A percentile compares a stretch with the other conserved stretches of the same genome.
Conservation (phyloP, 2,888 invertebrate species). For the Fissipunctia ypsillon region DNA sequence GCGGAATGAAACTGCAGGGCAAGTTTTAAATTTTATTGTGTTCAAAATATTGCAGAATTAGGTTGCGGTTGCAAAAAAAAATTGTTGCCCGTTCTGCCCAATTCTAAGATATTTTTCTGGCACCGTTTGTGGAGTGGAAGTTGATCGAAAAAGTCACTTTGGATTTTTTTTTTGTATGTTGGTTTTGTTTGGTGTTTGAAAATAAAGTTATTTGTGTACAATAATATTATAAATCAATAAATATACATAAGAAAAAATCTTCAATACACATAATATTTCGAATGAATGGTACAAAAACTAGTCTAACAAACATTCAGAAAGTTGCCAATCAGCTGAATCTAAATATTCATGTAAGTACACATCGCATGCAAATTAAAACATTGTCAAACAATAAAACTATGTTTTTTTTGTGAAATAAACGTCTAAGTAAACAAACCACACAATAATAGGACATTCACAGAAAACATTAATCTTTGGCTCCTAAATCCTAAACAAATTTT, state of each 20-base stretch:
- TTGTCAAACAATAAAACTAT: conserved; percentile 50
- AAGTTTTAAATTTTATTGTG: not conserved
- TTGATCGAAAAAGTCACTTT: too few species aligned
- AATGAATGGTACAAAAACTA: conserved; percentile 25
- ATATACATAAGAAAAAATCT: not conserved
- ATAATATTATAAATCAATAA: not conserved
- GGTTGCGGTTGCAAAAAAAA: not conserved
- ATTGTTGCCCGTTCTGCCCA: not conserved
- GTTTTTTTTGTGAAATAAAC: conserved; percentile 30
- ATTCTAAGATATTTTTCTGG: not conserved
- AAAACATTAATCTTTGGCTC: conserved; percentile 38
- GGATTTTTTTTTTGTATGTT: not conserved
- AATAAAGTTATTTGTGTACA: conserved; percentile 4
- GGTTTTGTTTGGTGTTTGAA: not conserved
- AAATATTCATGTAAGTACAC: conserved; percentile 48
- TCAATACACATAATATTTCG: conserved; percentile 18
- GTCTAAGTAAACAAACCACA: conserved; percentile 54
- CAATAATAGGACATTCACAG: conserved; percentile 43
- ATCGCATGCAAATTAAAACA: conserved; percentile 71
- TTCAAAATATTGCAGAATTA: not conserved
- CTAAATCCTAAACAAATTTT: not conserved
- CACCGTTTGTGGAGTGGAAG: not conserved
- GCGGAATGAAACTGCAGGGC: not conserved
- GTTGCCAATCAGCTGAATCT: conserved; percentile 58
- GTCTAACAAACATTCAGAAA: conserved; percentile 60